Conservation (phyloP, 2,797 vertebrate species). For the Lacerta bilineata region DNA sequence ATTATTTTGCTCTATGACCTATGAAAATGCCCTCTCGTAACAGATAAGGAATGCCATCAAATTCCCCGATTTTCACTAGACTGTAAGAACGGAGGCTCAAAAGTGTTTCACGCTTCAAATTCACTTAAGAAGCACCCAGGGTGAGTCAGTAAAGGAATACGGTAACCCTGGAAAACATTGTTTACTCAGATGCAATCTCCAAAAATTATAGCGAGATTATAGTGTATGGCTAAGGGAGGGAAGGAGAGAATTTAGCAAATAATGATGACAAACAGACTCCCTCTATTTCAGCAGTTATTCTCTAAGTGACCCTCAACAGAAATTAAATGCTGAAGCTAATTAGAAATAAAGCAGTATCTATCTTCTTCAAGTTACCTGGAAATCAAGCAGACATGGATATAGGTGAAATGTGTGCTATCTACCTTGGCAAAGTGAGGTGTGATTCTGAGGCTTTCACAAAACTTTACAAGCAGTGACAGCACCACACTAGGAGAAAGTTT, state of each 20-base stretch:
- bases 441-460: neutral
- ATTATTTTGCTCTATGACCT: neutral
- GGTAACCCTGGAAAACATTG: neutral
- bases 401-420: neutral
- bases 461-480: neutral
- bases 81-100: neutral
- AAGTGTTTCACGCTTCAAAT: neutral
- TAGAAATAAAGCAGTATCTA: neutral
- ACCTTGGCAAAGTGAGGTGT: neutral
- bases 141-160: neutral
- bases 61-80: neutral
- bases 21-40: neutral
- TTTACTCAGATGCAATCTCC: neutral
- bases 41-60: neutral
- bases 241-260: neutral
- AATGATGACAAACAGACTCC: neutral
- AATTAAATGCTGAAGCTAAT: conserved; percentile 2
- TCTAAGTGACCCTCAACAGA: neutral
- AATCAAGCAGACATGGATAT: neutral
- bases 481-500: too few species aligned
- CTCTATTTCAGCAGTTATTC: neutral
- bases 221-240: neutral
- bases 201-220: conserved; percentile 15
- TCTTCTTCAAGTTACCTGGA: neutral
- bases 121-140: conserved; percentile 13